A percentile compares a stretch with the other conserved stretches of the same genome.
Evolutionary conservation across 2,113 vertebrate species (phyloP).

Genomic region (Phyllopteryx taeniolatus): DNA sequence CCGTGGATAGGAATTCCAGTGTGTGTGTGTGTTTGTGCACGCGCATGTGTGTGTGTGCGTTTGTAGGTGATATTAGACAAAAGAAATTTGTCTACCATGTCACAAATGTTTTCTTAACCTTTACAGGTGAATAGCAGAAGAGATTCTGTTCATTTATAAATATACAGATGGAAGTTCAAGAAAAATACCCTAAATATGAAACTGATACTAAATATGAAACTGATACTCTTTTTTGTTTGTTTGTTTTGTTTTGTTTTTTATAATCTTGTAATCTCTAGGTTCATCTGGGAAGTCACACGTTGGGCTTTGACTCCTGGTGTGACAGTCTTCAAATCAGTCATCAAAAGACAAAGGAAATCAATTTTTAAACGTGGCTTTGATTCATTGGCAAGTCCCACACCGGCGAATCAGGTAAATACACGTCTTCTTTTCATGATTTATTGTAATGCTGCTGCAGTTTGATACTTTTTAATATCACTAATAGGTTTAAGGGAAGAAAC

Average conservation of each 20-base stretch:
- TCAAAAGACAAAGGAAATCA: conserved; percentile 21
- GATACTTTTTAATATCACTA: background rate
- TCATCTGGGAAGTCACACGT: conserved; percentile 4
- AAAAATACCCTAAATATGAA: background rate
- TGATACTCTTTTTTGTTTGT: no score
- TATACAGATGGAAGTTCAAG: background rate
- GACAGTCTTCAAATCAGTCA: conserved; percentile 15
- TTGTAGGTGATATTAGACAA: no score
- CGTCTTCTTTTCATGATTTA: background rate
- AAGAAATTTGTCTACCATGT: no score
- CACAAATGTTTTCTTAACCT: background rate
- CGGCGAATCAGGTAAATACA: conserved; percentile 48
- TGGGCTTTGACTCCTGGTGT: conserved; percentile 18
- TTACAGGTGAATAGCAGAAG: background rate
- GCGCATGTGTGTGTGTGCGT: no score
- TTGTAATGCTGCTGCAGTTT: background rate
- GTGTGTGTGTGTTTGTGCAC: no score
- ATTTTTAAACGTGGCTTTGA: conserved; percentile 24
- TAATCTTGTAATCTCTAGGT: conserved; percentile 37
- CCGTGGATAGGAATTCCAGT: no score
- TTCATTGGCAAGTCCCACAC: conserved; percentile 26
- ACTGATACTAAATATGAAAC: background rate
- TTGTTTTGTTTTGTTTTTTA: conserved; percentile 9
- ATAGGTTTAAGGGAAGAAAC: conserved; percentile 6
- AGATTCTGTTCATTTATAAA: background rate